Conservation (phyloP, 1,140 invertebrate species). For the Eumeta japonica region DNA sequence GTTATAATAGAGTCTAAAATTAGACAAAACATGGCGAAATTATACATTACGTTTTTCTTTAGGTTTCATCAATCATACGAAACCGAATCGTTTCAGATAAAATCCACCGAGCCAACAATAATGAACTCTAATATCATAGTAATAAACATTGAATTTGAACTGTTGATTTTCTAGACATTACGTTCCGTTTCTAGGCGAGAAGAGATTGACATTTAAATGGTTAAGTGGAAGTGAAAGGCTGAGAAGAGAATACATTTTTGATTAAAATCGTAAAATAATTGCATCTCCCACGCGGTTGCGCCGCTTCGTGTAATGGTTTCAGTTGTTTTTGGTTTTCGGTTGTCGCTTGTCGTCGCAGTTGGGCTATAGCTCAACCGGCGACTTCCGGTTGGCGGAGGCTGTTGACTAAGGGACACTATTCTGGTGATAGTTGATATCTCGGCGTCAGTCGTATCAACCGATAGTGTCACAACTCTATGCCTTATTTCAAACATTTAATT, state of each 20-base stretch:
- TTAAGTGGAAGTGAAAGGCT: conserved; percentile 51
- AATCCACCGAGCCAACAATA: conserved; percentile 8
- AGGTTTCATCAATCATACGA: conserved; percentile 38
- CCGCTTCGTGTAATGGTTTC: conserved; percentile 27
- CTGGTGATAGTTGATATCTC: too few relatives aligned
- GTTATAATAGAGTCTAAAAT: too few relatives aligned
- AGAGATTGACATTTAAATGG: conserved; percentile 53
- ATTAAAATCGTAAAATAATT: conserved; percentile 56
- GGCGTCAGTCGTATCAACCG: too few relatives aligned
- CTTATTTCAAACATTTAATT: too few relatives aligned
- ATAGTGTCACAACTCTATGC: too few relatives aligned
- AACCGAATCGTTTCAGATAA: conserved; percentile 32
- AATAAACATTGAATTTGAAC: conserved; percentile 9
- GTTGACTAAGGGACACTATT: too few relatives aligned
- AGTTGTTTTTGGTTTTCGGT: conserved; percentile 28
- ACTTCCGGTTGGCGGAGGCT: conserved; percentile 39
- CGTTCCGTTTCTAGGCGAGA: conserved; percentile 16
- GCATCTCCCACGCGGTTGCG: conserved; percentile 45
- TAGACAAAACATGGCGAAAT: too few relatives aligned
- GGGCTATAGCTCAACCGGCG: conserved; percentile 25
- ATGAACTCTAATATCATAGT: conserved; percentile 3
- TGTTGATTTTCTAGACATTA: background rate
- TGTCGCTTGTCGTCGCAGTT: conserved; percentile 30
- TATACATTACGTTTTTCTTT: too few relatives aligned
- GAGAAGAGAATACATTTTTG: conserved; percentile 46